phyloP scores from a whole-genome alignment of 2,113 vertebrate species.

The Chroicocephalus ridibundus region DNA sequence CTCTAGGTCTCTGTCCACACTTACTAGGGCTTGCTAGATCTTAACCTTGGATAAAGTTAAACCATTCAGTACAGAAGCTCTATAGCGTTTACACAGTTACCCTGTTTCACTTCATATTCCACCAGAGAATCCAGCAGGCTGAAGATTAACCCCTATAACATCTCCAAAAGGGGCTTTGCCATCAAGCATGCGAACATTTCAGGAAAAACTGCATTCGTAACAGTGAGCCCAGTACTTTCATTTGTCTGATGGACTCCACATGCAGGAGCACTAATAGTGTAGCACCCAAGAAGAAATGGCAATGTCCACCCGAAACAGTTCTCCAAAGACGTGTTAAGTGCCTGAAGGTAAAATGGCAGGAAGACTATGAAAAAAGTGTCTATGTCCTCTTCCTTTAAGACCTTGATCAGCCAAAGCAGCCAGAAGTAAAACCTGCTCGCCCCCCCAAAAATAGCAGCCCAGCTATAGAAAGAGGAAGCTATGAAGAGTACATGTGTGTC shows the following conservation, averaged over 20 bases:
- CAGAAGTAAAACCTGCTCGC: neutral
- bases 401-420: neutral
- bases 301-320: neutral
- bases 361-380: neutral
- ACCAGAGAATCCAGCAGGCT: neutral
- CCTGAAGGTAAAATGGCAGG: neutral
- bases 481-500: neutral
- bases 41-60: neutral
- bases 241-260: neutral
- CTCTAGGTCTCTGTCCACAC: accelerated
- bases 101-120: neutral
- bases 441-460: neutral
- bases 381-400: neutral
- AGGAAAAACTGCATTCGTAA: neutral
- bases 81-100: neutral
- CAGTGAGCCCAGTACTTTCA: neutral
- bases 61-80: neutral
- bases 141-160: neutral
- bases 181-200: neutral
- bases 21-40: neutral
- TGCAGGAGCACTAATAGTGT: neutral
- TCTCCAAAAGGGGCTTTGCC: neutral
- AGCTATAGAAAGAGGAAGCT: neutral
- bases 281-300: neutral
- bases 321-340: neutral